phyloP scores from a whole-genome alignment of 2,888 invertebrate genomes.

The Iphiclides podalirius region DNA sequence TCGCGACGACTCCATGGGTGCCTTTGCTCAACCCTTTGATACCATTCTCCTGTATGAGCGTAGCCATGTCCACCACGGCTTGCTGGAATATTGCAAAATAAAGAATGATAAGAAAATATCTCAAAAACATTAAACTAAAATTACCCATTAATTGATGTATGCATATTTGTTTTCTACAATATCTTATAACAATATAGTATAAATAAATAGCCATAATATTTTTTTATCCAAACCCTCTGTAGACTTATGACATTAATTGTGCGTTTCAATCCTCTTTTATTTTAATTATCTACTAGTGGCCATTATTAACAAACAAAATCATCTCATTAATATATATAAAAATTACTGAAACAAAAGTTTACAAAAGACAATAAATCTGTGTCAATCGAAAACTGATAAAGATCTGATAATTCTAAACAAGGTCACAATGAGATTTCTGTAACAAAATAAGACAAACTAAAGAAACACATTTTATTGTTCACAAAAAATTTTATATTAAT shows the following conservation, averaged over 20 bases:
- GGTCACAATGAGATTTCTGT: conserved; percentile 5
- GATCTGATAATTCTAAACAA: conserved; percentile 6
- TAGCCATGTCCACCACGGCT: conserved; percentile 84
- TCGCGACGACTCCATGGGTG: conserved; percentile 61
- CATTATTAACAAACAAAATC: too few species aligned
- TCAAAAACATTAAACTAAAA: too few species aligned
- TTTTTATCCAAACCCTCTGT: too few species aligned
- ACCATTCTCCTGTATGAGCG: conserved; percentile 91
- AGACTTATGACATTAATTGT: too few species aligned
- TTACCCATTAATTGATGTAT: too few species aligned
- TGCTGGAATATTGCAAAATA: conserved; percentile 50
- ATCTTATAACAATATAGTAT: too few species aligned
- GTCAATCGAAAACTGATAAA: conserved; percentile 12
- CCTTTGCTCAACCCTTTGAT: conserved; percentile 87
- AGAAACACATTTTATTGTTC: not conserved
- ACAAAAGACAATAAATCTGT: conserved; percentile 1
- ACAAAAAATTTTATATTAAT: not conserved
- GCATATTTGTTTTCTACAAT: too few species aligned
- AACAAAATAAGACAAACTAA: not conserved
- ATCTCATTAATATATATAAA: too few species aligned
- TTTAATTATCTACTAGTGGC: too few species aligned
- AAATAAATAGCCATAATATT: too few species aligned
- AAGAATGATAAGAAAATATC: not conserved
- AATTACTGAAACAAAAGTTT: not conserved
- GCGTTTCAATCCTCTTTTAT: too few species aligned